Base-by-base conservation (phyloP, 2,888 invertebrate genomes). In the Hesperia comma region DNA sequence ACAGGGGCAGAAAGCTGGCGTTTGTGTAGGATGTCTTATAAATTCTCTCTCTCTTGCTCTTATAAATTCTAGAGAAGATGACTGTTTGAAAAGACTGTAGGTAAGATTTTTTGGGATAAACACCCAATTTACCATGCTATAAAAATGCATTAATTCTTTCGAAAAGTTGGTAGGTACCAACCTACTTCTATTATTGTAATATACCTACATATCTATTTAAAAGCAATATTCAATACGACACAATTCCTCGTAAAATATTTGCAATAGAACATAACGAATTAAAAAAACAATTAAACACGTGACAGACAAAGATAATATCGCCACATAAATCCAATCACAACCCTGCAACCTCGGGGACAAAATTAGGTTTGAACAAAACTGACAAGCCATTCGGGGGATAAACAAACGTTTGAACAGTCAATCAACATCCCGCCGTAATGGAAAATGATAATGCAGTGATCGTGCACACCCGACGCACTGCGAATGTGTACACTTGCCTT, bases 391-490 rank as follows among this genome's bases (percentile, higher is more conserved):
- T 70, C 66, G 69, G 67, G 69, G 72, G 68, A 74, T 73, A 79
- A 76, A 78, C 78, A 79, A 81, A 79, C 79, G 75, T 80, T 81
- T 74, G 79, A 77, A 80, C 78, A 79, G 79, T 77, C 78, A 79
- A 81, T 83, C 79, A 80, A 77, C 80, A 79, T 67, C 73, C 71
- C 68, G 67, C 77, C 75, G 78, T 88, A 86, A 87, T 88, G 82
- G 84, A 84, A 87, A 88, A 88, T 86, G 83, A 83, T 87, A 89
- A 88, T 88, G 82, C 81, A 82, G 79, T 77, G 81, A 83, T 84
- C 82, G 75, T 76, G 78, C 76, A 74, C 77, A 73, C 70, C 72
- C 74, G 74, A 79, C 81, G 80, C 79, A 75, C 78, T 53, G 49
- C 75, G 69, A 64, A 71, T 85, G 79, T 83, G 82, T 83, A 85